Conservation (phyloP, 2,888 invertebrate species). For the Mantis religiosa region DNA sequence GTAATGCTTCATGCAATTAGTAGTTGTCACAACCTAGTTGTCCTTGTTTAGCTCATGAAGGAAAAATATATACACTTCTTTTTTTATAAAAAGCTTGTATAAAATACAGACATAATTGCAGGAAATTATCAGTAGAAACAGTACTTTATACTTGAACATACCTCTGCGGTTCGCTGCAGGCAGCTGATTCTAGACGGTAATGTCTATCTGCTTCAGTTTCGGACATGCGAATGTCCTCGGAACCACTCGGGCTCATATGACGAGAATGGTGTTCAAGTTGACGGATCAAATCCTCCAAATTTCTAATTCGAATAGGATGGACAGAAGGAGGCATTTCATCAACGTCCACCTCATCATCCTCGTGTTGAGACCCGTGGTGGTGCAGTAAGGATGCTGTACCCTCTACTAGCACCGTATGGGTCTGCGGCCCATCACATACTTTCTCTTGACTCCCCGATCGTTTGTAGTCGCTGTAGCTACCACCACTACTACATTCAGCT, state of each 20-base stretch:
- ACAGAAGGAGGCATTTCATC: slow-evolving; percentile 73
- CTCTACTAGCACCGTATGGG: slow-evolving; percentile 52
- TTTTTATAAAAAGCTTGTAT: no score
- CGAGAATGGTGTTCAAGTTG: slow-evolving; percentile 84
- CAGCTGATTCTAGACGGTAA: slow-evolving; percentile 67
- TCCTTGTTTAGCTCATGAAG: no score
- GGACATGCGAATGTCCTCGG: slow-evolving; percentile 84
- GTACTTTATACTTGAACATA: slow-evolving; percentile 42
- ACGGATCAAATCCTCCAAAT: slow-evolving; percentile 84
- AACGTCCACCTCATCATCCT: slow-evolving; percentile 59
- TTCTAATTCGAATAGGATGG: slow-evolving; percentile 79
- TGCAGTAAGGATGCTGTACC: slow-evolving; percentile 41
- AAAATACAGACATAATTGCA: no score
- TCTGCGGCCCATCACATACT: slow-evolving; percentile 61
- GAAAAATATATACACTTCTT: no score
- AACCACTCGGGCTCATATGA: slow-evolving; percentile 87
- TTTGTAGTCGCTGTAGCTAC: slow-evolving; percentile 54
- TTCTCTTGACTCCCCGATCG: slow-evolving; percentile 63
- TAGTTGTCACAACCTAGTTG: no score
- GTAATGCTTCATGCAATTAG: no score
- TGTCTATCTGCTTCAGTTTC: slow-evolving; percentile 87
- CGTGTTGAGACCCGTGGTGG: slow-evolving; percentile 42
- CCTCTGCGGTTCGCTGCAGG: slow-evolving; percentile 71
- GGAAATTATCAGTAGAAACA: no score
- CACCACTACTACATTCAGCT: slow-evolving; percentile 26